Evolutionary conservation across 2,113 vertebrate genomes (phyloP).

Genomic region (Menura novaehollandiae): DNA sequence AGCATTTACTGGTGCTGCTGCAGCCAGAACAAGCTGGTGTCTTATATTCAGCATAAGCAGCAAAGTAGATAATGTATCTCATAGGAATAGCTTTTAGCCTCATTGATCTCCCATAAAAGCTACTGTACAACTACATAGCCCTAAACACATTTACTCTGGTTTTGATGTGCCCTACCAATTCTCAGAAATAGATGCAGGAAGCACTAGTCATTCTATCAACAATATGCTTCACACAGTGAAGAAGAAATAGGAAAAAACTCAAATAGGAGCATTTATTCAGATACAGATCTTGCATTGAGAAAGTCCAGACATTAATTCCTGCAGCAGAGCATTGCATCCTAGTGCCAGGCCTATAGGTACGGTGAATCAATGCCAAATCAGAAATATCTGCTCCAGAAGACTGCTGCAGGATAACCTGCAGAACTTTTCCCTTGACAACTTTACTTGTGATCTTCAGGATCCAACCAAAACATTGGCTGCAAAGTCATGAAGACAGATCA

Average conservation of each 20-base stretch:
- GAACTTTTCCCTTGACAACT: not conserved
- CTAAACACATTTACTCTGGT: not conserved
- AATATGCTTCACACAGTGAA: not conserved
- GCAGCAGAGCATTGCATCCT: not conserved
- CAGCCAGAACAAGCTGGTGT: not conserved
- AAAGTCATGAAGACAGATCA: not conserved
- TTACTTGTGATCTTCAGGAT: not conserved
- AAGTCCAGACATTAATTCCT: not conserved
- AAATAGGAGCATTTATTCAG: not conserved
- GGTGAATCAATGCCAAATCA: not conserved
- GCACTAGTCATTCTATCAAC: not conserved
- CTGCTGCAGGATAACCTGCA: not conserved
- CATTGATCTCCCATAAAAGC: not conserved
- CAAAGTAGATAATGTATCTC: not conserved
- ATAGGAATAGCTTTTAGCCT: not conserved
- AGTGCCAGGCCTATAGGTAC: accelerated
- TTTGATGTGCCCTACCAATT: not conserved
- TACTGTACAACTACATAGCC: not conserved
- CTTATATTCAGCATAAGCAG: not conserved
- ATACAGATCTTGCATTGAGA: not conserved
- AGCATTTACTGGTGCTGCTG: not conserved
- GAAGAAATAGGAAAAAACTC: not conserved
- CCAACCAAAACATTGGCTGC: not conserved
- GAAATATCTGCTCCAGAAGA: not conserved
- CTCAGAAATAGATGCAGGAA: not conserved